Evolutionary conservation across 1,140 invertebrate genomes (phyloP), one percentile per base, ranked within the genome.

Genomic region (Medauroidea extradentata): DNA sequence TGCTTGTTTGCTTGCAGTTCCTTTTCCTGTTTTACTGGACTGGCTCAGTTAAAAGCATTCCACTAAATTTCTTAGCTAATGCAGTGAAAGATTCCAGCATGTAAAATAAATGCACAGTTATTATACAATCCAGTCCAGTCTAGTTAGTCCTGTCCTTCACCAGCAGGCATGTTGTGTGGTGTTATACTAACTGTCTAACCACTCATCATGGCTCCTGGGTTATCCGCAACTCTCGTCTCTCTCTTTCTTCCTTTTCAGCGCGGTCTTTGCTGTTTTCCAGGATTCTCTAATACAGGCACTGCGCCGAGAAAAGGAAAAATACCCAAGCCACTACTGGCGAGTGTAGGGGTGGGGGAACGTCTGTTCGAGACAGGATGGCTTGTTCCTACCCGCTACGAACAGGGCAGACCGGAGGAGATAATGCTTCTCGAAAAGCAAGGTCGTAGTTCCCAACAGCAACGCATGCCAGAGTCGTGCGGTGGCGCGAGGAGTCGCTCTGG

Each of bases 191-290:
- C 73, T 71, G 68, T 46, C n/a, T 57, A 57, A 57, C 56, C 56
- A 19, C 19, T 57, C 54, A 56, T 27, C 44, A 34, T 44, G 18
- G n/a, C 76, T 79, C 77, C 78, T 73, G 73, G 75, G 68, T 65
- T 65, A 55, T 65, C 75, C 75, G 71, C 75, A 79, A 75, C 75
- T 72, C 63, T 69, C 71, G 71, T 73, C 78, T 78, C 73, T 82
- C 71, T 80, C 74, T 59, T 48, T 59, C 43, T 48, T 78, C 73
- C 75, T 76, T 83, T 83, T 80, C 83, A 88, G 88, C 85, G 86
- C 71, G 88, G 85, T 71, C 83, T 89, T 74, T 90, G 87, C 84
- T 91, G 87, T 84, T 90, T 90, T 86, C 88, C 89, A 80, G 87
- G 86, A 84, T 84, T 90, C 85, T 79, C 85, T 87, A 84, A 89